A percentile compares a stretch with the other conserved stretches of the same genome.
Evolutionary conservation across 2,888 invertebrate species (phyloP).

Genomic region (Sphecodes monilicornis): DNA sequence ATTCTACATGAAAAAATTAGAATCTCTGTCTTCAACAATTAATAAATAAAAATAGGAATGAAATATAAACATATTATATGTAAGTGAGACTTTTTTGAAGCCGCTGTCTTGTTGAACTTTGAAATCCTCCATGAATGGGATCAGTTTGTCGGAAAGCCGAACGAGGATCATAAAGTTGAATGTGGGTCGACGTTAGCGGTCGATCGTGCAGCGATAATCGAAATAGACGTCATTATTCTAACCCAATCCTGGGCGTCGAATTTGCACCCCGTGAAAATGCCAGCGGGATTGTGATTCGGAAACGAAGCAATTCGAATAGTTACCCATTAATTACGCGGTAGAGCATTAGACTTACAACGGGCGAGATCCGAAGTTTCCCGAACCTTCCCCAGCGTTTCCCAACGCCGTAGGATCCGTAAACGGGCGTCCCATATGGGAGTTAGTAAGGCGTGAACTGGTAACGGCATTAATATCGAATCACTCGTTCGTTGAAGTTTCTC

Average conservation of each 20-base stretch:
- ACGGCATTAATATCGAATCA: slow-evolving; percentile 74
- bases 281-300: slow-evolving; percentile 39
- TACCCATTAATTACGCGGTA: slow-evolving; percentile 62
- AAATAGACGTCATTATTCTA: slow-evolving; percentile 19
- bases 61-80: no score
- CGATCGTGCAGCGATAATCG: slow-evolving; percentile 22
- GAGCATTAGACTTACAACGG: slow-evolving; percentile 52
- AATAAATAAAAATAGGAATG: no score
- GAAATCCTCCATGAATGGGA: neutral
- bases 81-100: no score
- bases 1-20: no score
- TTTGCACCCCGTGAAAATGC: slow-evolving; percentile 11
- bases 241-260: neutral
- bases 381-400: slow-evolving; percentile 4
- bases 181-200: neutral
- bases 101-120: neutral
- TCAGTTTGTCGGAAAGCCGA: neutral
- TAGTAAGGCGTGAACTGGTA: slow-evolving; percentile 71
- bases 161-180: neutral
- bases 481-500: slow-evolving; percentile 65
- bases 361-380: slow-evolving; percentile 55
- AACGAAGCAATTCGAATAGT: slow-evolving; percentile 46
- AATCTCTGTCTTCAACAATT: no score
- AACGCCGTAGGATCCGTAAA: slow-evolving; percentile 38
- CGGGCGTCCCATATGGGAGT: slow-evolving; percentile 58